phyloP scores from a whole-genome alignment of 2,888 invertebrate genomes.

The Meliscaeva auricollis region DNA sequence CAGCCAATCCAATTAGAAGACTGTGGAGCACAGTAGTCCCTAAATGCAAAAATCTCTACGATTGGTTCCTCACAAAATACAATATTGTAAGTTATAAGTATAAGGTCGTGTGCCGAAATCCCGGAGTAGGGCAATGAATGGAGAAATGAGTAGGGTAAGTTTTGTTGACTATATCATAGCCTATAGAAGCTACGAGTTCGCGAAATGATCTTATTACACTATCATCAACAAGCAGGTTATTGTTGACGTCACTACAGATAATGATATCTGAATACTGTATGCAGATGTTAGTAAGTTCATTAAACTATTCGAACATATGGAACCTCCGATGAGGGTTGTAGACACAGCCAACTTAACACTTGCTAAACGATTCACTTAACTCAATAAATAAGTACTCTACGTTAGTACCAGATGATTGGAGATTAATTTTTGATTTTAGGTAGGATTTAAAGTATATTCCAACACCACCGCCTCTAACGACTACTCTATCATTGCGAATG shows the following conservation, averaged over 20 bases:
- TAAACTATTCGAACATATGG: no score
- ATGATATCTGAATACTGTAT: no score
- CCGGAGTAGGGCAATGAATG: neutral
- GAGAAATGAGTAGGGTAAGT: neutral
- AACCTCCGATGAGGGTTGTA: no score
- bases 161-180: neutral
- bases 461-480: no score
- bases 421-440: neutral
- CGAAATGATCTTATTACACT: neutral
- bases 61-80: neutral
- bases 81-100: no score
- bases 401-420: neutral
- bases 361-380: no score
- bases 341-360: no score
- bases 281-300: no score
- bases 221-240: neutral
- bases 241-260: no score
- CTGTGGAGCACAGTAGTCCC: neutral
- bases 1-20: conserved; percentile 7
- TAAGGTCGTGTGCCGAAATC: neutral
- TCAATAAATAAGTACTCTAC: no score
- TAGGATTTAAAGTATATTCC: neutral
- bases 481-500: no score
- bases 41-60: neutral
- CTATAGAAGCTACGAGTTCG: neutral